Conservation (phyloP, 2,797 vertebrate genomes). For the Spinibarbus caldwelli region DNA sequence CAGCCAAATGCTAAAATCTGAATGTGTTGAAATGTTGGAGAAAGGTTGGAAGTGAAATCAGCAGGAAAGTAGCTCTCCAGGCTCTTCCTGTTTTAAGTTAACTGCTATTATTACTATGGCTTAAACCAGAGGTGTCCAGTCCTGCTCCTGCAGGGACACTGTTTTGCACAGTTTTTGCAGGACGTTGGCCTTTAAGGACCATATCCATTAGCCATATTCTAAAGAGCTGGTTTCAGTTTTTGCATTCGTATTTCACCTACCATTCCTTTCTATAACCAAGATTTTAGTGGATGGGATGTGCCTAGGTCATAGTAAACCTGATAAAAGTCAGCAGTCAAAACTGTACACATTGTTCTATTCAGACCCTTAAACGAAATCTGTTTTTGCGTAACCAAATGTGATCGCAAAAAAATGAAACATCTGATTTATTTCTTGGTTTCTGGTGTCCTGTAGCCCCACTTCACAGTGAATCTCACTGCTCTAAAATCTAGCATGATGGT, state of each 20-base stretch:
- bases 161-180: neutral
- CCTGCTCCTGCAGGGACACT: neutral
- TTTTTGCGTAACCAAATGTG: too few relatives aligned
- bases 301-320: neutral
- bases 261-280: neutral
- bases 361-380: neutral
- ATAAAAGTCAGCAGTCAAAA: neutral
- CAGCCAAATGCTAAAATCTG: neutral
- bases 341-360: neutral
- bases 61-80: neutral
- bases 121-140: neutral
- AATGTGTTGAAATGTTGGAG: neutral
- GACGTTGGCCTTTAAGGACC: too few relatives aligned
- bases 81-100: neutral
- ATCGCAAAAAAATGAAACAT: neutral
- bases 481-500: neutral
- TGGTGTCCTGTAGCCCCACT: neutral
- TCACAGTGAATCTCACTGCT: neutral
- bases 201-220: too few relatives aligned
- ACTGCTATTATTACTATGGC: neutral
- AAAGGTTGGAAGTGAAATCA: neutral
- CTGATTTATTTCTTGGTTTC: too few relatives aligned
- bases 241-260: neutral
- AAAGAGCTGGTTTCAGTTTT: neutral
- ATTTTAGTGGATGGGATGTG: neutral